phyloP scores from a whole-genome alignment of 1,140 invertebrate species.

The Trichonephila clavipes region DNA sequence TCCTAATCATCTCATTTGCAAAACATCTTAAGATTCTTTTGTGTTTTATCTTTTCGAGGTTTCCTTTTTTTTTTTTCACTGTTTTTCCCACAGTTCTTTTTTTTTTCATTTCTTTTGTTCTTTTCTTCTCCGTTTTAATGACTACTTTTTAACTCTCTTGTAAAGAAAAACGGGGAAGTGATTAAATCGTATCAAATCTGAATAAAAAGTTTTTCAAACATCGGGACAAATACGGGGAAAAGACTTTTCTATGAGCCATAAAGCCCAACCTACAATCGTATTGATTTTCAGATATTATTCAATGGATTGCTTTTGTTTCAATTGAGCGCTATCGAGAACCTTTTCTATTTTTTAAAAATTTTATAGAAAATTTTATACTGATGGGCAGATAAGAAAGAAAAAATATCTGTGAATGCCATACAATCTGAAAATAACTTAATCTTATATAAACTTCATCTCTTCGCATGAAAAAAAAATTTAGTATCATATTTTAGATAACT shows the following conservation, averaged over 20 bases:
- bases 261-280: background rate
- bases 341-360: background rate
- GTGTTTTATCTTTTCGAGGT: background rate
- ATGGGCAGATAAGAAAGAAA: background rate
- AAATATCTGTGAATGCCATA: background rate
- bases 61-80: background rate
- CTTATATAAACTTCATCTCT: background rate
- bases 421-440: background rate
- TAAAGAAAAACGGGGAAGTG: slow-evolving; percentile 34
- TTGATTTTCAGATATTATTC: slow-evolving; percentile 16
- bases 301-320: background rate
- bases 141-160: background rate
- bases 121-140: background rate
- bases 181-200: slow-evolving; percentile 28
- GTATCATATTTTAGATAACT: background rate
- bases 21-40: slow-evolving; percentile 37
- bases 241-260: background rate
- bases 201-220: background rate
- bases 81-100: background rate
- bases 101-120: background rate
- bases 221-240: background rate
- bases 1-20: slow-evolving; percentile 26
- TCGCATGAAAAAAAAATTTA: background rate
- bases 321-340: too few relatives aligned
- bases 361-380: background rate